Percentiles rank a stretch among this genome's conserved stretches.
These are phyloP conservation scores for Aulostomus chinensis DNA, from an alignment of 2,797 vertebrate genomes.

Conservation along the genomic window DNA sequence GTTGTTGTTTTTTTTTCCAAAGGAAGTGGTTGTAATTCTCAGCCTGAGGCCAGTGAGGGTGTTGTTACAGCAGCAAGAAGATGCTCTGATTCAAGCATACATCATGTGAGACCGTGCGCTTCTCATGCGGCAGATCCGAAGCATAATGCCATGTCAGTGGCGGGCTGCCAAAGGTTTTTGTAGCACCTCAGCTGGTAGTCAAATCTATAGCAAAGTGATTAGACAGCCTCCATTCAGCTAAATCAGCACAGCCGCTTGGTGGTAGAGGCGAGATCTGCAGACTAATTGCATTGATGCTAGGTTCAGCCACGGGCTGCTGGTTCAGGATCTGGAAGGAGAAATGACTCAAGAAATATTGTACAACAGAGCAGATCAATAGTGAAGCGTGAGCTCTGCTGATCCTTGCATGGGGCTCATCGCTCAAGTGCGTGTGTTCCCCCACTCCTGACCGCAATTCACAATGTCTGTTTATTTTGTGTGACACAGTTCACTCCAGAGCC, in stretches of 20 bases:
- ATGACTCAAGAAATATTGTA: conserved; percentile 66
- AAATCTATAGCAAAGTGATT: conserved; percentile 74
- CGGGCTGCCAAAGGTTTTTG: conserved; percentile 33
- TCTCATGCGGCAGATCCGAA: conserved; percentile 26
- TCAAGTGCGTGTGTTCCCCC: conserved; percentile 6
- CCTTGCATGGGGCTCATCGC: conserved; percentile 39
- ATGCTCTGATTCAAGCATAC: background rate
- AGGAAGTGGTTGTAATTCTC: too few relatives aligned
- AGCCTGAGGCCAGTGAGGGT: too few relatives aligned
- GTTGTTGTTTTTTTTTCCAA: too few relatives aligned
- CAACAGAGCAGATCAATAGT: conserved; percentile 58
- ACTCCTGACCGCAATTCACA: conserved; percentile 10
- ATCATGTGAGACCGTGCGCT: conserved; percentile 15
- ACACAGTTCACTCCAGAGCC: conserved; percentile 72
- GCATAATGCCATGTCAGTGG: conserved; percentile 20
- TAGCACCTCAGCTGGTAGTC: conserved; percentile 50
- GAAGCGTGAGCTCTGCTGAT: conserved; percentile 72
- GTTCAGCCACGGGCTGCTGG: conserved; percentile 42
- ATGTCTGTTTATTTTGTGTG: conserved; percentile 57
- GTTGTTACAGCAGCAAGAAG: background rate
- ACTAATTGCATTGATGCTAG: conserved; percentile 69
- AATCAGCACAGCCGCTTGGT: conserved; percentile 65
- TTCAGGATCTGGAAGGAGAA: conserved; percentile 60
- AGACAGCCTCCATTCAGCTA: conserved; percentile 54
- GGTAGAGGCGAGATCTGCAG: conserved; percentile 41